These are phyloP conservation scores for Globodera rostochiensis DNA, from an alignment of 1,140 invertebrate species.

Conservation along the genomic window DNA sequence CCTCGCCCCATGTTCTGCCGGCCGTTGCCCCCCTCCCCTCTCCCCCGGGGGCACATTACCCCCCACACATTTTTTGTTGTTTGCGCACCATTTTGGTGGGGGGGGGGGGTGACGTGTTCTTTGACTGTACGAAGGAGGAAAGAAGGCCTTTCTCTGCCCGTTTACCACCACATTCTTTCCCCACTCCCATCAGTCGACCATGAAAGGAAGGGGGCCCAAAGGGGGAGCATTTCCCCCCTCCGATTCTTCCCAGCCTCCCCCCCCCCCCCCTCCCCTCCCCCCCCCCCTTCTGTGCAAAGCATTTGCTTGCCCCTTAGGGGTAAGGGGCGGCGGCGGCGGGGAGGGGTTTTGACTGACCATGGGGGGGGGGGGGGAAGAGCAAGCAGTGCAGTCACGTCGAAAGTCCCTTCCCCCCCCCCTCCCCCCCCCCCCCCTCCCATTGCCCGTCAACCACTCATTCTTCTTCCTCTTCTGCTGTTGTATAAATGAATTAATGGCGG, in stretches of 20 bases:
- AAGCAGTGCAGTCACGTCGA: neutral
- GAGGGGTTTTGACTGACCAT: conserved; percentile 4
- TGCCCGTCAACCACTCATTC: neutral
- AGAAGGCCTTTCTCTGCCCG: neutral
- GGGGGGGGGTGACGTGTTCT: neutral
- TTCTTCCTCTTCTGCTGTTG: neutral
- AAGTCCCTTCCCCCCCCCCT: neutral
- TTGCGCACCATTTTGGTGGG: neutral
- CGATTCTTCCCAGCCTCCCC: no score
- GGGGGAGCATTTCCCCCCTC: no score
- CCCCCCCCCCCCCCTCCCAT: neutral
- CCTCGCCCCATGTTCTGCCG: neutral
- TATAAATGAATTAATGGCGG: conserved; percentile 34
- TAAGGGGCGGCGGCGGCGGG: no score
- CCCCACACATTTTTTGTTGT: neutral
- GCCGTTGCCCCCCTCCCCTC: no score
- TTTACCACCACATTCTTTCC: neutral
- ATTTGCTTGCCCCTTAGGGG: neutral
- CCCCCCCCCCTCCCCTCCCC: no score
- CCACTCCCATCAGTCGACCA: neutral
- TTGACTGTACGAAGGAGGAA: neutral
- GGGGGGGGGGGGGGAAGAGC: neutral
- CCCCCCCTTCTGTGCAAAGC: no score
- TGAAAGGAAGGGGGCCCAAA: neutral
- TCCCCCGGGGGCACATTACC: neutral